phyloP scores from a whole-genome alignment of 2,888 invertebrate species.

The Liopterus haemorrhoidalis region DNA sequence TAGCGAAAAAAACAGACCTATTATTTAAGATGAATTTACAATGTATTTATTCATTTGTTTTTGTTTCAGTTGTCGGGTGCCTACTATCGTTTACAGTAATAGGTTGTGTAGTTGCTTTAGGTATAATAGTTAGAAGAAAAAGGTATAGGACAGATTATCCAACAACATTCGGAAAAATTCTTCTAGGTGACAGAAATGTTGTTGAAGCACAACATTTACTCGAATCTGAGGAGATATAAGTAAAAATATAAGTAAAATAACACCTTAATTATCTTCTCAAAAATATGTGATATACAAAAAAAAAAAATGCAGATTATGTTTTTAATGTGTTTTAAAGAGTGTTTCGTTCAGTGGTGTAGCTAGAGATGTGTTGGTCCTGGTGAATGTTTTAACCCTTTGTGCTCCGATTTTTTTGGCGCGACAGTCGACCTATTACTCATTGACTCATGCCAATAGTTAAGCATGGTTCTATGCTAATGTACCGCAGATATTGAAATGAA shows the following conservation, averaged over 20 bases:
- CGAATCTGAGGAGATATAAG: constrained; percentile 41
- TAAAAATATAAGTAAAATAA: constrained; percentile 6
- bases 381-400: too few species aligned
- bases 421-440: too few species aligned
- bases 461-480: too few species aligned
- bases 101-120: constrained; percentile 40
- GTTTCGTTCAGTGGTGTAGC: too few species aligned
- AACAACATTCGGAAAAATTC: constrained; percentile 37
- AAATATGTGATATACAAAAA: too few species aligned
- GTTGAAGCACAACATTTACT: constrained; percentile 45
- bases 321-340: constrained; percentile 1
- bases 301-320: too few species aligned
- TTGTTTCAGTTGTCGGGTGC: constrained; percentile 41
- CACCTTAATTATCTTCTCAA: not conserved
- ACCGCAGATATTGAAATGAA: too few species aligned
- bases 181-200: constrained; percentile 25
- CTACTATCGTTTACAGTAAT: constrained; percentile 40
- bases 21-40: too few species aligned
- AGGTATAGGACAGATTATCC: constrained; percentile 43
- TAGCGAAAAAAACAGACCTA: too few species aligned
- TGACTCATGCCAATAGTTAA: too few species aligned
- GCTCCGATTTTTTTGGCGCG: too few species aligned
- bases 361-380: too few species aligned
- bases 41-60: constrained; percentile 7
- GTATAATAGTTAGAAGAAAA: constrained; percentile 42